Percentiles rank a stretch among this genome's conserved stretches.
Conservation (phyloP, 2,888 invertebrate species). For the Panzeria rudis region DNA sequence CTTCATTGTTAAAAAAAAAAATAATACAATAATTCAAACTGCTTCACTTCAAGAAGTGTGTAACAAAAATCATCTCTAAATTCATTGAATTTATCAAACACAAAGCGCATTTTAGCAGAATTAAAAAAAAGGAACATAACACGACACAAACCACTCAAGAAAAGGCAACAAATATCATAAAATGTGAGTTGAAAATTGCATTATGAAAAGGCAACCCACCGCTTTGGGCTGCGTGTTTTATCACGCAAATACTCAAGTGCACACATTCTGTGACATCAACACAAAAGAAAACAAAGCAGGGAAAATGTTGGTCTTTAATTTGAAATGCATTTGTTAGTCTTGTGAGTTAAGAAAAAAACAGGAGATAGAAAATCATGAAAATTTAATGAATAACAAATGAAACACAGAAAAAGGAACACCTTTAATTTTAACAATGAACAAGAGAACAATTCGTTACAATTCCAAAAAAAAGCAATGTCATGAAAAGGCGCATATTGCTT, state of each 20-base stretch:
- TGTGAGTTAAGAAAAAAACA: background rate
- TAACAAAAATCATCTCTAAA: conserved; percentile 30
- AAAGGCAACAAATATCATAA: conserved; percentile 13
- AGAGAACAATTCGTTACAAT: conserved; percentile 42
- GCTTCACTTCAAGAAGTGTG: conserved; percentile 9
- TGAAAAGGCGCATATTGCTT: conserved; percentile 30
- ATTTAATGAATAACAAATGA: conserved; percentile 57
- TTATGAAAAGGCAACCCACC: conserved; percentile 21
- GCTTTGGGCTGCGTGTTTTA: conserved; percentile 61
- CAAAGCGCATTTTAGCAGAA: conserved; percentile 17
- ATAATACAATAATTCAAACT: conserved; percentile 8
- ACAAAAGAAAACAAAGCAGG: conserved; percentile 29
- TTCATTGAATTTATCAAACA: conserved; percentile 28
- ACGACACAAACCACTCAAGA: conserved; percentile 34
- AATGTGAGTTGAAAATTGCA: conserved; percentile 29
- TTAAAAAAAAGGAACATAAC: background rate
- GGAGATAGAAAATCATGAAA: conserved; percentile 22
- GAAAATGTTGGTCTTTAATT: conserved; percentile 49
- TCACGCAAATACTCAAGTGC: conserved; percentile 63
- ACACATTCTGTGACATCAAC: conserved; percentile 58
- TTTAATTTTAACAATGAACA: conserved; percentile 55
- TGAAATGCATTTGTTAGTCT: conserved; percentile 48
- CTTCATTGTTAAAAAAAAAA: conserved; percentile 12
- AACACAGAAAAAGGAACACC: conserved; percentile 50
- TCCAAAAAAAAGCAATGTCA: conserved; percentile 4